Base-by-base conservation (phyloP, 2,888 invertebrate species). In the Tenthredo notha region DNA sequence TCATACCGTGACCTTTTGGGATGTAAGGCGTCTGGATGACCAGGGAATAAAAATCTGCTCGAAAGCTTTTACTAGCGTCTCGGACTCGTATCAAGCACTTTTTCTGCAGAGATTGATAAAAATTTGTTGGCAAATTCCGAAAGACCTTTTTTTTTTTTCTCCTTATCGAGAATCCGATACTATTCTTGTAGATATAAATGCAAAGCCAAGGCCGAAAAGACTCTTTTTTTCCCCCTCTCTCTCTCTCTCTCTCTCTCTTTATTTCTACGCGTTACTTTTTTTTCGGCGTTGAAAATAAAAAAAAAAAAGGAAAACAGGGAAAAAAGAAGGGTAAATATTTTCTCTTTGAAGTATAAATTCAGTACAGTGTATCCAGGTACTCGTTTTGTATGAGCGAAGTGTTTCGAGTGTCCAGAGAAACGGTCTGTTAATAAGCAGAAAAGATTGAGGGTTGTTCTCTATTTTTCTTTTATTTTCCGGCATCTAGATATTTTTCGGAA, bases 1-100 rank as follows among this genome's bases (percentile, higher is more conserved):
- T 74, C 74, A 67, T 15, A 15, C 6, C 18, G 25, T 67, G 67
- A 67, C 67, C 67, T 67, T 67, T 67, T 5, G 33, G 67, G 67
- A 67, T 25, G 33, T 67, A 18, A 67, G 67, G 12, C 67, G 67
- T 67, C 67, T 67, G 67, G 18, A 67, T 25, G 18, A 67, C 15
- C 67, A 12, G 15, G 29, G 33, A 18, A 67, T 18, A 29, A 12
- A 29, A 18, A 33, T 25, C 67, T 33, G 67, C 6, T 18, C 67
- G 33, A 65, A 15, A 65, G 21, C 29, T 4, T 67, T 67, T 5
- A 18, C 67, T 67, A 29, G 25, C 29, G 65, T 65, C 29, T 29
- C 67, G 12, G 29, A 33, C 5, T 15, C 15, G 18, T 0, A 7
- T 33, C 12, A 12, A 67, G 2, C 37, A 25, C 25, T 67, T 67